Conservation (phyloP, 2,888 invertebrate species). For the Anodontia alba region DNA sequence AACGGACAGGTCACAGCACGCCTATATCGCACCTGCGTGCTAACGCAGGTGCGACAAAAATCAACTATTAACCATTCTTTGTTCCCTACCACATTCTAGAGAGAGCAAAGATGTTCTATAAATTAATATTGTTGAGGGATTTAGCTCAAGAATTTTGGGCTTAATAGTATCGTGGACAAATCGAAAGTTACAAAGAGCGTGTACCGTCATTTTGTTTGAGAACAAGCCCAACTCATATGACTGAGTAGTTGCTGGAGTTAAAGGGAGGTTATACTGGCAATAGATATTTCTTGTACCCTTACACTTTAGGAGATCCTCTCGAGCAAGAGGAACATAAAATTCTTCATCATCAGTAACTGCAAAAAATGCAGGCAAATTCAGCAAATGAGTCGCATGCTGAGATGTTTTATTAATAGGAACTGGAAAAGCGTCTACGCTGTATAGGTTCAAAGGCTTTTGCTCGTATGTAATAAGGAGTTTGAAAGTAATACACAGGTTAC, state of each 20-base stretch:
- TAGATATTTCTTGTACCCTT: not conserved
- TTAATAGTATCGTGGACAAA: no score
- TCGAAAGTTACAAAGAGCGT: no score
- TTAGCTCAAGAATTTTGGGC: no score
- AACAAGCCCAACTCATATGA: not conserved
- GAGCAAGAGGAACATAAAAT: not conserved
- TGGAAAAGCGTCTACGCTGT: not conserved
- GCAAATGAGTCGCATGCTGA: not conserved
- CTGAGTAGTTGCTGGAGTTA: not conserved
- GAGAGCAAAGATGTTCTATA: no score
- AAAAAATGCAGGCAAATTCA: slow-evolving; percentile 14
- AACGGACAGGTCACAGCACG: no score
- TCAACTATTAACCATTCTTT: no score
- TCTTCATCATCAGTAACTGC: not conserved
- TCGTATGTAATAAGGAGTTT: not conserved
- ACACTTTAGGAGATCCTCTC: not conserved
- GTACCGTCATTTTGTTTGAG: not conserved
- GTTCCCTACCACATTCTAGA: no score
- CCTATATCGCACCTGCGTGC: no score
- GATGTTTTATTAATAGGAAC: not conserved
- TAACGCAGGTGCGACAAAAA: no score
- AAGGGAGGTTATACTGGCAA: not conserved
- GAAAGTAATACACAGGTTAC: not conserved
- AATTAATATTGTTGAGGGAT: no score
- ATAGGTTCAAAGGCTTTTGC: not conserved